Conservation (phyloP, 1,140 invertebrate genomes). For the Dreissena polymorpha region DNA sequence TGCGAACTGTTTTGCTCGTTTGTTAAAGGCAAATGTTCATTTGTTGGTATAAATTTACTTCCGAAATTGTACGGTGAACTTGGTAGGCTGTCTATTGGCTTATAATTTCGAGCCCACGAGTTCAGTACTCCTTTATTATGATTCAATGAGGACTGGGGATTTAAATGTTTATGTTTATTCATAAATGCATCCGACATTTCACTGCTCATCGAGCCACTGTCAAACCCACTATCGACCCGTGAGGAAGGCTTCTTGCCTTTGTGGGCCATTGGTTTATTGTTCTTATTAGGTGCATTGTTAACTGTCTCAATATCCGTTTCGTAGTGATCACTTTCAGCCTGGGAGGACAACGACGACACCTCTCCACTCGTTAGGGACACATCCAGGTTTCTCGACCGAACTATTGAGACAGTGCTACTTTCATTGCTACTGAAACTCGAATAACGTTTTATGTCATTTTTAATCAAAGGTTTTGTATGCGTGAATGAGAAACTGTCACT, state of each 20-base stretch:
- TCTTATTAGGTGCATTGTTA: constrained; percentile 27
- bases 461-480: constrained; percentile 8
- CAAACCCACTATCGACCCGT: constrained; percentile 73
- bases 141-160: constrained; percentile 55
- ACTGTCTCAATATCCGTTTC: constrained; percentile 61
- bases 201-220: constrained; percentile 70
- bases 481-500: constrained; percentile 43
- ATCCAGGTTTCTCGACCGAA: constrained; percentile 41
- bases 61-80: background rate
- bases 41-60: constrained; percentile 34
- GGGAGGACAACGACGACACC: constrained; percentile 69
- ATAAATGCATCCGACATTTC: constrained; percentile 63
- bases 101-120: constrained; percentile 48
- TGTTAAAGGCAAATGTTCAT: constrained; percentile 23
- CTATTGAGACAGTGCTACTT: constrained; percentile 61
- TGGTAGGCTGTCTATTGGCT: constrained; percentile 30
- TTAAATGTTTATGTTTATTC: constrained; percentile 49
- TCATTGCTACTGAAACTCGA: constrained; percentile 71
- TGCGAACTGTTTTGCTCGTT: background rate
- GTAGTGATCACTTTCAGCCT: constrained; percentile 62
- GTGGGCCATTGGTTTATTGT: constrained; percentile 38
- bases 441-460: constrained; percentile 42
- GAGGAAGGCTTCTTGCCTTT: constrained; percentile 39
- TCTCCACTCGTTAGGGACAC: constrained; percentile 71
- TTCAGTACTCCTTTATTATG: constrained; percentile 57